Conservation (phyloP, 2,797 vertebrate genomes). For the Mormyrus proboscirostris region DNA sequence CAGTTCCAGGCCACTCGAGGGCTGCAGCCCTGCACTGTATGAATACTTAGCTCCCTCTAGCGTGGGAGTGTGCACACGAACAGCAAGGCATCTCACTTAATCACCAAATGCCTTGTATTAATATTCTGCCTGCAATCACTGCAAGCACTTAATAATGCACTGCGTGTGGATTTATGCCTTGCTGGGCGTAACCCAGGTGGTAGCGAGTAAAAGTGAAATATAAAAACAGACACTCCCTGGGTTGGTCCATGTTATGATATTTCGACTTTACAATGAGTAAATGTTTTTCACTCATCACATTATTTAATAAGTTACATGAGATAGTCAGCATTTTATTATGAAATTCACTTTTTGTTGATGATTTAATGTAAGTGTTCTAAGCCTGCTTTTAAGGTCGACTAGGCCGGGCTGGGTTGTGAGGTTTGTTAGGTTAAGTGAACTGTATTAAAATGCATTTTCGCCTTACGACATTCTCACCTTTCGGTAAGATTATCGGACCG, state of each 20-base stretch:
- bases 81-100: neutral
- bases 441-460: neutral
- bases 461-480: neutral
- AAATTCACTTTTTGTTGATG: neutral
- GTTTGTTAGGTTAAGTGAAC: neutral
- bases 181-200: neutral
- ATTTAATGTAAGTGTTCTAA: neutral
- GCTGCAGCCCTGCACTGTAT: neutral
- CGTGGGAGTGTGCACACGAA: neutral
- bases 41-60: constrained; percentile 5
- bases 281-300: neutral
- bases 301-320: neutral
- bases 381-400: neutral
- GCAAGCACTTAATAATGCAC: neutral
- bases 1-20: neutral
- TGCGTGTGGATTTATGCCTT: neutral
- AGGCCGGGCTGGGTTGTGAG: neutral
- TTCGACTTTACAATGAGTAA: neutral
- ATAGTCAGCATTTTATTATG: neutral
- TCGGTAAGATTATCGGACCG: neutral
- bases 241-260: neutral
- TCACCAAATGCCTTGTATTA: neutral
- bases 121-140: neutral
- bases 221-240: neutral
- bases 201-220: neutral